Percentiles rank a stretch among this genome's conserved stretches.
phyloP scores from a whole-genome alignment of 2,797 vertebrate species.

The Spinus pinus region DNA sequence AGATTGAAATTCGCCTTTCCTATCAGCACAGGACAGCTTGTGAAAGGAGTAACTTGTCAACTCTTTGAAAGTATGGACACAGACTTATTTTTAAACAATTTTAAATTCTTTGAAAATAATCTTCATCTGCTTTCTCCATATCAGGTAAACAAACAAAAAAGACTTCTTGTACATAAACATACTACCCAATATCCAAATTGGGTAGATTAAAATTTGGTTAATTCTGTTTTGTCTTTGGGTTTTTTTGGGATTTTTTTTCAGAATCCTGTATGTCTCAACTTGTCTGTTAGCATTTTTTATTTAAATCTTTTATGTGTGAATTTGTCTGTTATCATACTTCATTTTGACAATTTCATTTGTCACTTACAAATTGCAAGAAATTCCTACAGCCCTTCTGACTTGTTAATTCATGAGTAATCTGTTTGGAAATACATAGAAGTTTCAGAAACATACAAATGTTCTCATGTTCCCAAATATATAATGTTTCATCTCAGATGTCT shows the following conservation, averaged over 20 bases:
- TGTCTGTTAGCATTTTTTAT: neutral
- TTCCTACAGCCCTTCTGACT: neutral
- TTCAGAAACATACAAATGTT: neutral
- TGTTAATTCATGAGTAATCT: neutral
- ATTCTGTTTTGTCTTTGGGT: neutral
- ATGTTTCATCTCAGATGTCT: neutral
- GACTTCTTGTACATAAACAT: neutral
- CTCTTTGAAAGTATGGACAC: constrained; percentile 71
- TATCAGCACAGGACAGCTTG: constrained; percentile 74
- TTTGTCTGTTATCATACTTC: neutral
- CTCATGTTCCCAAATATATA: neutral
- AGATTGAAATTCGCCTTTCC: neutral
- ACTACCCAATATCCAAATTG: neutral
- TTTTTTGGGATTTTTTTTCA: neutral
- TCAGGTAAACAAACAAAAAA: constrained; percentile 69
- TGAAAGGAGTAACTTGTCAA: constrained; percentile 77
- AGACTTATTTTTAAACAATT: constrained; percentile 63
- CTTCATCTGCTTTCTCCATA: constrained; percentile 74
- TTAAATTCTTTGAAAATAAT: constrained; percentile 74
- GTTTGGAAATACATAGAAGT: neutral
- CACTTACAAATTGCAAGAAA: neutral
- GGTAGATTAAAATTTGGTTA: neutral
- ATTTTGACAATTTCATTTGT: neutral
- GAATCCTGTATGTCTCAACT: neutral
- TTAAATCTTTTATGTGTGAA: neutral